A percentile compares a stretch with the other conserved stretches of the same genome.
phyloP scores from a whole-genome alignment of 2,113 vertebrate genomes.

The Petroica traversi region DNA sequence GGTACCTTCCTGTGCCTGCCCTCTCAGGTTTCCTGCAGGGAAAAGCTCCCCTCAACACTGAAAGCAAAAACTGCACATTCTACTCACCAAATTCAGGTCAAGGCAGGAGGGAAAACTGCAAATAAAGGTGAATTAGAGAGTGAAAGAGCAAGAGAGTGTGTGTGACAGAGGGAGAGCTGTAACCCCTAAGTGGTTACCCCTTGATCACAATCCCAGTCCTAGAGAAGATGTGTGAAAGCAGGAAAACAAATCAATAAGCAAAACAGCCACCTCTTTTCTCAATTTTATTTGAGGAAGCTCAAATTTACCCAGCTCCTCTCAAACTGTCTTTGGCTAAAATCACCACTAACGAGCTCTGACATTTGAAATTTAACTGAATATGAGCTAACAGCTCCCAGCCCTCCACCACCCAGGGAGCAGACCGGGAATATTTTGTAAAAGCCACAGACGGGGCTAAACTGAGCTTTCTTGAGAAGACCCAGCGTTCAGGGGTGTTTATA shows the following conservation, averaged over 20 bases:
- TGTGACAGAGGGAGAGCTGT: not conserved
- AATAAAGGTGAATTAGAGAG: not conserved
- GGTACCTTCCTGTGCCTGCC: not conserved
- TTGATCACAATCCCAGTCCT: not conserved
- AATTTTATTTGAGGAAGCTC: slow-evolving; percentile 74
- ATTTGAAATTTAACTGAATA: slow-evolving; percentile 73
- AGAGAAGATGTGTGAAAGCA: slow-evolving; percentile 52
- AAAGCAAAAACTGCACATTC: not conserved
- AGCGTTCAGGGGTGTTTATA: slow-evolving; percentile 60
- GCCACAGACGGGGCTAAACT: not conserved
- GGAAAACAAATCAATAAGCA: slow-evolving; percentile 56
- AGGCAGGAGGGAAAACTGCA: slow-evolving; percentile 8
- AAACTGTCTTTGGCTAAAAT: slow-evolving; percentile 76
- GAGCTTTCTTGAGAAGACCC: slow-evolving; percentile 68
- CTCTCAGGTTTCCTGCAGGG: not conserved
- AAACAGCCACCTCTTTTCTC: slow-evolving; percentile 63
- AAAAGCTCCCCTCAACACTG: not conserved
- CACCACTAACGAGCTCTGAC: slow-evolving; percentile 76
- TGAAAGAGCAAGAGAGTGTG: not conserved
- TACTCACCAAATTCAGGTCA: not conserved
- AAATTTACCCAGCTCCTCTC: slow-evolving; percentile 63
- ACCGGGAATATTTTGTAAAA: slow-evolving; percentile 69
- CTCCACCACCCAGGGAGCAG: slow-evolving; percentile 74
- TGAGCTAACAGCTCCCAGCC: slow-evolving; percentile 73
- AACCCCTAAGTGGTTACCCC: slow-evolving; percentile 36